Evolutionary conservation across 2,797 vertebrate species (phyloP), one percentile per base, ranked within the genome.

Genomic region (Agapornis canus): DNA sequence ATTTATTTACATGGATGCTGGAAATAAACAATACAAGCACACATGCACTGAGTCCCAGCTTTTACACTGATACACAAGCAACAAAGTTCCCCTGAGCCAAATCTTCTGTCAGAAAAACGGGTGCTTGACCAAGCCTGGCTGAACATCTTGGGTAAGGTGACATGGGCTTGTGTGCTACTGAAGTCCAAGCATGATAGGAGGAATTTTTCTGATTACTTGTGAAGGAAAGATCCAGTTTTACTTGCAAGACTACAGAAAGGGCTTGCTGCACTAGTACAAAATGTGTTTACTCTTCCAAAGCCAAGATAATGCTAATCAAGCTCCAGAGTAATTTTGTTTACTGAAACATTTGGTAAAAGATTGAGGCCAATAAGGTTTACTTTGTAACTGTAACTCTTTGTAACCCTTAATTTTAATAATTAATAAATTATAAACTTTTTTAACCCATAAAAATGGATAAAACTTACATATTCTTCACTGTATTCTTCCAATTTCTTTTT

Each of bases 391-490:
- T 43, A 43, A 43, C 42, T 43, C 42, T 43, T 43, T 43, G 42
- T 43, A 43, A 43, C 18, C 42, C 42, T 43, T 43, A 43, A 43
- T 43, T 19, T 43, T 43, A 43, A 43, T 43, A 43, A 43, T 43
- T 19, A 43, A 43, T 43, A 43, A 19, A 43, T 43, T 43, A 18
- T 43, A 43, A 42, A 16, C 16, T 6, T 42, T 42, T 42, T 16
- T 42, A 42, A 91, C 19, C n/a, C 79, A 82, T 59, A 29, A 82
- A 79, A 94, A 79, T 39, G 2, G 89, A 85, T 65, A 88, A 82
- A 97, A 97, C 98, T 99, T 98, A 99, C 99, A 94, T 98, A 99
- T 98, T 99, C 99, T 96, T 99, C 99, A 26, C 97, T 96, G 82
- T 98, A 99, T 60, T 99, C 98, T 66, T 99, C 98, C 77, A 98